Evolutionary conservation across 2,797 vertebrate genomes (phyloP), one percentile per base, ranked within the genome.

Genomic region (Sebastes cheni): DNA sequence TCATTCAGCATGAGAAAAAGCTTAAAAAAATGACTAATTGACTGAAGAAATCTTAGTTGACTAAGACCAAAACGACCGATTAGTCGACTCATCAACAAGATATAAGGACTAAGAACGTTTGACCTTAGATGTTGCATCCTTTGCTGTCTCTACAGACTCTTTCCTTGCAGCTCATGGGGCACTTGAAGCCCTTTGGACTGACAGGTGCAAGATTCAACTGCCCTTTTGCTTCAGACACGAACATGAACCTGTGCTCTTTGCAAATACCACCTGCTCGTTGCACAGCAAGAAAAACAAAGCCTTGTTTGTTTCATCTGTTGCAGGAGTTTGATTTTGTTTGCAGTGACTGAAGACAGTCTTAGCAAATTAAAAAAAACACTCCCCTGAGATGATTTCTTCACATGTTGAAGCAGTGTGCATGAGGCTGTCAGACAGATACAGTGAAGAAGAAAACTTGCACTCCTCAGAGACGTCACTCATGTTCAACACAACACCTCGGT

Each of bases 211-310:
- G 68, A 93, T 93, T 86, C 72, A 91, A 1, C 30, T 91, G 86
- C 86, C 90, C 86, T 87, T 93, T 93, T 54, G 62, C 68, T 80
- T 67, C 86, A 83, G 79, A 86, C 67, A 18, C 18, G 20, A 58
- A 67, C 69, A 61, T 4, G 27, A 73, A 69, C 55, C 22, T 61
- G 62, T 75, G 81, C 54, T 67, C 79, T 83, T 78, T 75, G 72
- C 71, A 84, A 88, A 90, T 76, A 80, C 62, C 73, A 77, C 50
- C 25, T 61, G 66, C 36, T 66, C 8, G 23, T 32, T 82, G 65
- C 34, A 22, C 52, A 25, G 23, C 16, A 12, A 9, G 23, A 22
- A 61, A 74, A 75, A 69, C 34, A 68, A 58, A 75, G 25, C 23
- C 25, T 30, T 70, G 42, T 76, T 79, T 83, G 61, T 69, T 62